Base-by-base conservation (phyloP, 1,140 invertebrate species). In the Sycobia sp. region DNA sequence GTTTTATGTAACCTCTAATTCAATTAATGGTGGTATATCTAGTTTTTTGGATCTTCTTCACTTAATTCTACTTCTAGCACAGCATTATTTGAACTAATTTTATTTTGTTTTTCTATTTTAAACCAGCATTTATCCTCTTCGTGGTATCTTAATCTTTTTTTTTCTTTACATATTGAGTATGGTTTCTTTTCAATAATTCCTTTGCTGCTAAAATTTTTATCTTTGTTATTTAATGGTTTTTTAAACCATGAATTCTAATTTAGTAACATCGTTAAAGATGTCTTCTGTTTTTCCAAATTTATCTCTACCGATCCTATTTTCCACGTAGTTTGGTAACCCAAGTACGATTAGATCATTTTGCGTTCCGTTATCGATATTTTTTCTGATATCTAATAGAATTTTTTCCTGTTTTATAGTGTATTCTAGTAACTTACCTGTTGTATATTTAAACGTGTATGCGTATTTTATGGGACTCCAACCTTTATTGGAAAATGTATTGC, bases 401-500 rank as follows among this genome's bases (percentile, higher is more conserved):
- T n/a, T n/a, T n/a, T n/a, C n/a, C n/a, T n/a, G n/a, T n/a, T n/a
- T n/a, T n/a, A n/a, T n/a, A n/a, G n/a, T 46, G 47, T 71, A 68
- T 25, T 66, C 59, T 53, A 67, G n/a, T 47, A 72, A 56, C 36
- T 67, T 57, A 34, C 60, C 57, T 29, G 13, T 5, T 65, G 54
- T 39, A 50, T 69, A 69, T 63, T n/a, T n/a, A n/a, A n/a, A n/a
- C n/a, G n/a, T n/a, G n/a, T n/a, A n/a, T n/a, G 66, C 70, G 27
- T 72, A 67, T 23, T 3, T 67, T 10, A 71, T 46, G 49, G 66
- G 64, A 14, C 23, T 36, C 67, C 70, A 73, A n/a, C 69, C 64
- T 67, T 69, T 68, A 43, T 72, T 62, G 50, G 62, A 61, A 63
- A 72, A n/a, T n/a, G n/a, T n/a, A n/a, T n/a, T n/a, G n/a, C n/a